Conservation (phyloP, 2,888 invertebrate species). For the Xylophagus ater region DNA sequence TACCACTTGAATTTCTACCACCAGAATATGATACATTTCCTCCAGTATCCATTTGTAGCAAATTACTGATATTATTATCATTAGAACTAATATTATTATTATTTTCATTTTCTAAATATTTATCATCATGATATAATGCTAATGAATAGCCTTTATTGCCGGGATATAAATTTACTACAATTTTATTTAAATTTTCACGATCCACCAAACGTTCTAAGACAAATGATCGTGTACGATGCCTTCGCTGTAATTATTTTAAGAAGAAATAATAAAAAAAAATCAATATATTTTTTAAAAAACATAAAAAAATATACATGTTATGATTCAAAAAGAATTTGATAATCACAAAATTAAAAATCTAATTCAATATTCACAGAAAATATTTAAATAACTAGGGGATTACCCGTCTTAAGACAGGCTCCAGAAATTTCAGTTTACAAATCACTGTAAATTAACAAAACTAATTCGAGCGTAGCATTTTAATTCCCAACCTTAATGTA, state of each 20-base stretch:
- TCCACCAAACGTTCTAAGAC: conserved; percentile 76
- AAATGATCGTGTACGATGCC: conserved; percentile 46
- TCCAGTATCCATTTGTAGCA: conserved; percentile 1
- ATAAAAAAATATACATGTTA: too few species aligned
- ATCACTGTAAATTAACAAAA: too few species aligned
- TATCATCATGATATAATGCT: conserved; percentile 34
- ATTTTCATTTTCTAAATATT: conserved; percentile 33
- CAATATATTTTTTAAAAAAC: conserved; percentile 1
- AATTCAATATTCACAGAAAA: too few species aligned
- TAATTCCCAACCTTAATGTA: too few species aligned
- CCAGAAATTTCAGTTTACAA: too few species aligned
- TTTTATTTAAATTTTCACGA: conserved; percentile 74
- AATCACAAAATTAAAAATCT: conserved; percentile 2
- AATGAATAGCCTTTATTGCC: conserved; percentile 83
- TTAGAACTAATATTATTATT: conserved; percentile 18
- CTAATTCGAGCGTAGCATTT: too few species aligned
- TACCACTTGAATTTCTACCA: not conserved
- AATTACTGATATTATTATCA: conserved; percentile 8
- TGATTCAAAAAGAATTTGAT: too few species aligned
- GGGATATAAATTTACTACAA: conserved; percentile 83
- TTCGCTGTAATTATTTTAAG: conserved; percentile 30
- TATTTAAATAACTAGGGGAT: too few species aligned
- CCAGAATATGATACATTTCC: not conserved
- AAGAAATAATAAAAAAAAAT: conserved; percentile 13
- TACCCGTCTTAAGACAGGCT: too few species aligned